Conservation (phyloP, 2,797 vertebrate genomes). For the Rhinella marina region DNA sequence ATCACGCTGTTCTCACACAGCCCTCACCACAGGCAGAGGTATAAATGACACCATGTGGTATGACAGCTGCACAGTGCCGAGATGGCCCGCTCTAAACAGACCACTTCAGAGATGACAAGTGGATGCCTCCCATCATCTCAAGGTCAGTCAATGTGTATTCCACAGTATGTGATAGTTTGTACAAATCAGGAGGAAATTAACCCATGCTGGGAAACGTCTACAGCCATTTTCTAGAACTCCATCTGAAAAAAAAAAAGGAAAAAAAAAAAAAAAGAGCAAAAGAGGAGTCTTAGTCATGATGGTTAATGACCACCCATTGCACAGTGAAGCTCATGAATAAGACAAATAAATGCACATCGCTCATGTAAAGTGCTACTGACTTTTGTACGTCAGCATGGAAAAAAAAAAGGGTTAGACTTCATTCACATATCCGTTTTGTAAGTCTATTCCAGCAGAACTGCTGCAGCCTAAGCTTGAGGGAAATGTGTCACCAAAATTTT, state of each 20-base stretch:
- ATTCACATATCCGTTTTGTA: no score
- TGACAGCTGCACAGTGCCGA: slow-evolving; percentile 41
- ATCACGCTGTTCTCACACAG: slow-evolving; percentile 47
- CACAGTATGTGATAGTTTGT: not conserved
- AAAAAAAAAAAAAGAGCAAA: not conserved
- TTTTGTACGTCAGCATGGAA: not conserved
- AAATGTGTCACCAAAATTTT: no score
- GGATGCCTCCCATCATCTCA: not conserved
- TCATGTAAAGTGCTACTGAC: not conserved
- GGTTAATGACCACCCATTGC: not conserved
- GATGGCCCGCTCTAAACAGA: not conserved
- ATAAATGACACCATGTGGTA: not conserved
- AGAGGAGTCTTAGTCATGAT: not conserved
- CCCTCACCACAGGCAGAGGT: slow-evolving; percentile 28
- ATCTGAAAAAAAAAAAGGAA: not conserved
- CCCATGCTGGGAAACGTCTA: not conserved
- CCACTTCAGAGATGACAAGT: slow-evolving; percentile 20
- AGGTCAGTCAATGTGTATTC: not conserved
- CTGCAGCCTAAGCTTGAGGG: no score
- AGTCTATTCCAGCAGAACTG: no score
- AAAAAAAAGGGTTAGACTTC: no score
- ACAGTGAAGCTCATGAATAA: not conserved
- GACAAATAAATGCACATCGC: not conserved
- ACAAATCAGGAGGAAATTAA: slow-evolving; percentile 4
- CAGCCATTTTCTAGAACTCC: not conserved